Evolutionary conservation across 35 echinoderm and acorn worm genomes (phyloP), one percentile per base, ranked within the genome.

Genomic region (Stichopus chloronotus): DNA sequence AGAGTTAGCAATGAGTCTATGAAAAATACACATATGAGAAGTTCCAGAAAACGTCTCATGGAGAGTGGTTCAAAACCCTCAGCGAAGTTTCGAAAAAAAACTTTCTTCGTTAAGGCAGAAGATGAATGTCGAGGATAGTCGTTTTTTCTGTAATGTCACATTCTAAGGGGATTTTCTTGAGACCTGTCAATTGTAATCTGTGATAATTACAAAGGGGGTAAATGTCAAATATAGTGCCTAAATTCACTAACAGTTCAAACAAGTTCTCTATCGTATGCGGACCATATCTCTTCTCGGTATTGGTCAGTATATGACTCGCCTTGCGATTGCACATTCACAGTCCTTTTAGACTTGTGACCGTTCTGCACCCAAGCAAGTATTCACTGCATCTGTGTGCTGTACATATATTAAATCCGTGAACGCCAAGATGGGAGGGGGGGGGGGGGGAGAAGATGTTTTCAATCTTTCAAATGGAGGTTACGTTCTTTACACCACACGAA

Each of bases 161-260:
- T 7, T 93, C 92, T 59, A 93, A 56, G 11, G 92, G 92, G 25
- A 87, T 86, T 83, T 93, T 87, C 43, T 59, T 84, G 11, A 93
- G 80, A 23, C 82, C 60, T 5, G 56, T 43, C 11, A 87, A 59
- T 93, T 93, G 30, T 93, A 81, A 93, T 93, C 80, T 5, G 92
- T 86, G 2, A 86, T 56, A 69, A 93, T 87, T 9, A 71, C 52
- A 76, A 93, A 93, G 7, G 52, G 78, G 56, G 5, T 43, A 56
- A 19, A 14, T 13, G 16, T 22, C 17, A 92, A 55, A 84, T 43
- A 43, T 92, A 92, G 43, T 80, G 78, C 13, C 59, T 16, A 9
- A 92, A 93, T 53, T 65, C 14, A 17, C 79, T 57, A 82, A 84
- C 91, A 17, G 25, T 3, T 3, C 30, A 43, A 43, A 43, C 30